Percentiles rank a stretch among this genome's conserved stretches.
These are phyloP conservation scores for Pampusana beccarii DNA, from an alignment of 2,113 vertebrate species.

Conservation along the genomic window DNA sequence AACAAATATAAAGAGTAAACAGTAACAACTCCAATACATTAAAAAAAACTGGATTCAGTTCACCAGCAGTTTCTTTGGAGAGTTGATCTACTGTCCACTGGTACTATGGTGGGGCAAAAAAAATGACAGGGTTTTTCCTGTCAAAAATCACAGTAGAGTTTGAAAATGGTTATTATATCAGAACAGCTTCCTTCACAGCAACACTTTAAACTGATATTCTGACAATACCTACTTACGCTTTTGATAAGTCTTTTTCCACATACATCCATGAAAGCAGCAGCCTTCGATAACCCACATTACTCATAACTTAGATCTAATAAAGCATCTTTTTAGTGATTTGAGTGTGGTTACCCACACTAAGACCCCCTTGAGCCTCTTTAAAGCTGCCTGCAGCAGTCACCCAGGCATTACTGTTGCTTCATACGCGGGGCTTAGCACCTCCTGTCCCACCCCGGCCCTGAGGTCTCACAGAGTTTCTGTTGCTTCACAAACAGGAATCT, in stretches of 20 bases:
- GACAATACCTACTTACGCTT: background rate
- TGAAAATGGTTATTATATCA: background rate
- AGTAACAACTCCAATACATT: background rate
- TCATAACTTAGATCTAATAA: background rate
- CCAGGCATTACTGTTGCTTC: background rate
- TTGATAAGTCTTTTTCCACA: background rate
- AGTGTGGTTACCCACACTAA: background rate
- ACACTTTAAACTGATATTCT: background rate
- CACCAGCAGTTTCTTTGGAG: background rate
- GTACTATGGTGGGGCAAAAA: background rate
- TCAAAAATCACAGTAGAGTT: background rate
- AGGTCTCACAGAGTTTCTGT: background rate
- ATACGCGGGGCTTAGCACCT: no score
- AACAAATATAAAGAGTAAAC: background rate
- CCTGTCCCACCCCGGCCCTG: fast-evolving
- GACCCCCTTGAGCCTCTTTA: background rate
- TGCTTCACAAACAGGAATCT: background rate
- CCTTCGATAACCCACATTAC: background rate
- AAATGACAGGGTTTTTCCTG: background rate
- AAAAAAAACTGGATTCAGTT: background rate
- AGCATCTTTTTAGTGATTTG: background rate
- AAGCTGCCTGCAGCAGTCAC: background rate
- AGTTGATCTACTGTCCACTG: background rate
- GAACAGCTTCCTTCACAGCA: background rate
- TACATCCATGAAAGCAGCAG: background rate